These are phyloP conservation scores for Drosophila fungiperda DNA, from an alignment of 2,888 invertebrate species.

Conservation along the genomic window DNA sequence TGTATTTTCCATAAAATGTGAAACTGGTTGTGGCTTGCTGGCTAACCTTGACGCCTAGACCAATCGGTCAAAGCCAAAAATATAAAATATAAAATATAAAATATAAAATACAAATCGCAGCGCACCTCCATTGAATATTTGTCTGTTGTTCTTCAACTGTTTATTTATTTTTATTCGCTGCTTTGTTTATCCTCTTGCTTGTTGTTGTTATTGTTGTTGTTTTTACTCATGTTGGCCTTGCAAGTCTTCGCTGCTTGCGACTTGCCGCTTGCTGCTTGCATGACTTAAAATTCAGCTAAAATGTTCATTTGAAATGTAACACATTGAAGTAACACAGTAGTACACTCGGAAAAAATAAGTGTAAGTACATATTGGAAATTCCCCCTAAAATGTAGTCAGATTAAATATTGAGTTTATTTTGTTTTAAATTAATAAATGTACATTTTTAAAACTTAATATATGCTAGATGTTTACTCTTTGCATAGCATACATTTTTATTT, in stretches of 20 bases:
- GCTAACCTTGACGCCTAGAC: constrained; percentile 65
- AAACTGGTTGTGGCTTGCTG: constrained; percentile 28
- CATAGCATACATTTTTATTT: not conserved
- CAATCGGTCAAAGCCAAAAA: constrained; percentile 70
- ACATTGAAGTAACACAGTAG: constrained; percentile 43
- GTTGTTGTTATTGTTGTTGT: constrained; percentile 3
- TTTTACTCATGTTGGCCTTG: constrained; percentile 46
- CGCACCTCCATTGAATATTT: constrained; percentile 21
- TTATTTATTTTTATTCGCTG: not conserved
- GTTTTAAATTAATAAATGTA: not conserved
- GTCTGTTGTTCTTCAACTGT: not conserved
- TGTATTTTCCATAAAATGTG: constrained; percentile 11
- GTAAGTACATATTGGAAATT: not conserved
- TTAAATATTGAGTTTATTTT: not conserved
- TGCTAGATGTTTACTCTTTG: not conserved
- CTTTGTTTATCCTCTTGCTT: constrained; percentile 1
- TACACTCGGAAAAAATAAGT: not conserved
- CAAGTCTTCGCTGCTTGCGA: constrained; percentile 18
- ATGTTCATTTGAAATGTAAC: constrained; percentile 40
- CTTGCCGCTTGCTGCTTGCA: constrained; percentile 44
- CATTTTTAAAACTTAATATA: not conserved
- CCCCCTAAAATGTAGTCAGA: not conserved
- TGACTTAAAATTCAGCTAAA: constrained; percentile 25
- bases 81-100: constrained; percentile 17
- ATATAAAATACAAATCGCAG: constrained; percentile 23